Conservation (phyloP, 2,888 invertebrate genomes). For the Ormyrus thymus region DNA sequence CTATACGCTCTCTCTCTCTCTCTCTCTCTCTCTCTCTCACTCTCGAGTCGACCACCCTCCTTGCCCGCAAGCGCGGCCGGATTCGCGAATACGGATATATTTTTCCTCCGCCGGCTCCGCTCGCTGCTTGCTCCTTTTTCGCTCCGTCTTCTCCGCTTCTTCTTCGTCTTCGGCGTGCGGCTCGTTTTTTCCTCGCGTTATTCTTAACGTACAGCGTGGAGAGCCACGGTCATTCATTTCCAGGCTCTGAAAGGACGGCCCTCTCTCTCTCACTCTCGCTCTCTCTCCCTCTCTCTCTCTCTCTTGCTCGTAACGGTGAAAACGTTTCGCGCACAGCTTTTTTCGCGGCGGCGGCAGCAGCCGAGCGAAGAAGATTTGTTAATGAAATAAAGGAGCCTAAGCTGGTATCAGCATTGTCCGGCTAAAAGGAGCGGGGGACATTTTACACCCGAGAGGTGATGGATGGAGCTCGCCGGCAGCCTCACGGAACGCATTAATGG, state of each 20-base stretch:
- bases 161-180: constrained; percentile 15
- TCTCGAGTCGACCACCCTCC: constrained; percentile 63
- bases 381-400: no score
- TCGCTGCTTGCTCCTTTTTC: constrained; percentile 46
- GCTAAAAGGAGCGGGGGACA: not conserved
- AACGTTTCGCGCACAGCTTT: constrained; percentile 14
- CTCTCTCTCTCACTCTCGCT: not conserved
- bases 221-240: constrained; percentile 52
- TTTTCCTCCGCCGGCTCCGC: constrained; percentile 56
- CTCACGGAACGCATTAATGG: constrained; percentile 67
- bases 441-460: constrained; percentile 64
- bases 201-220: no score
- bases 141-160: constrained; percentile 21
- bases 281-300: not conserved
- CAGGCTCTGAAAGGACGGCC: constrained; percentile 36
- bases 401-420: no score
- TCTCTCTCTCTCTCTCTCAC: constrained; percentile 46
- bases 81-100: constrained; percentile 66
- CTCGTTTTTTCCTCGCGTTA: constrained; percentile 20
- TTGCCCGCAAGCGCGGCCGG: constrained; percentile 58
- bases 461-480: constrained; percentile 65
- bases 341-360: no score
- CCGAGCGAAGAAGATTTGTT: no score
- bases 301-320: constrained; percentile 46
- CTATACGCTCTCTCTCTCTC: constrained; percentile 64